These are phyloP conservation scores for Baryphthengus martii DNA, from an alignment of 2,113 vertebrate species.

Conservation along the genomic window DNA sequence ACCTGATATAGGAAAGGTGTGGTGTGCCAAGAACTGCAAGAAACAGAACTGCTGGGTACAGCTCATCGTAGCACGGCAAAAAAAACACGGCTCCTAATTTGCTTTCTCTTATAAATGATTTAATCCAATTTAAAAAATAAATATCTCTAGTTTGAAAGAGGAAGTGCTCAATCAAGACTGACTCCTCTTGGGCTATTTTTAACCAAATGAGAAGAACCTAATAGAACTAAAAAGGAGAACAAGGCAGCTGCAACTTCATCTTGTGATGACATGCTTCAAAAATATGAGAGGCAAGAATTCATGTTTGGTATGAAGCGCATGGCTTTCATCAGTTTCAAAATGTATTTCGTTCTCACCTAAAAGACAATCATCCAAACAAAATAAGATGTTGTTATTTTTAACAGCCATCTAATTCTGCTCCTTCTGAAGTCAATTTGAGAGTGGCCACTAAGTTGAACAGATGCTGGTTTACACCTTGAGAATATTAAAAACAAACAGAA, in stretches of 20 bases:
- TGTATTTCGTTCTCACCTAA: neutral
- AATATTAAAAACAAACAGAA: constrained; percentile 65
- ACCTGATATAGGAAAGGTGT: neutral
- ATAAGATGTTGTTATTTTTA: constrained; percentile 25
- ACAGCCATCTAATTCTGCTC: constrained; percentile 15
- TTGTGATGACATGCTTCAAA: neutral
- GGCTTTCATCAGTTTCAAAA: neutral
- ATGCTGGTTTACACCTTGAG: neutral
- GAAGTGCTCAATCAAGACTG: constrained; percentile 54
- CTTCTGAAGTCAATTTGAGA: constrained; percentile 45
- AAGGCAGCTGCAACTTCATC: constrained; percentile 34
- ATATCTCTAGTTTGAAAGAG: constrained; percentile 27
- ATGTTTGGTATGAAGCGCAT: neutral
- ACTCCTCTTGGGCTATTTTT: constrained; percentile 66
- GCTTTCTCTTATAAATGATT: neutral
- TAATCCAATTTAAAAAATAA: neutral
- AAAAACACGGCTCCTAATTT: neutral
- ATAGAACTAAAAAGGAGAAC: constrained; percentile 42
- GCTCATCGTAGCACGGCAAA: neutral
- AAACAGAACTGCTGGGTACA: neutral
- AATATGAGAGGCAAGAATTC: neutral
- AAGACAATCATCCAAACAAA: constrained; percentile 2
- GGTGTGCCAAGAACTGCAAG: neutral
- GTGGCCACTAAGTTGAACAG: neutral
- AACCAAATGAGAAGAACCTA: constrained; percentile 41